Evolutionary conservation across 2,797 vertebrate genomes (phyloP).

Genomic region (Loris lydekkerianus): DNA sequence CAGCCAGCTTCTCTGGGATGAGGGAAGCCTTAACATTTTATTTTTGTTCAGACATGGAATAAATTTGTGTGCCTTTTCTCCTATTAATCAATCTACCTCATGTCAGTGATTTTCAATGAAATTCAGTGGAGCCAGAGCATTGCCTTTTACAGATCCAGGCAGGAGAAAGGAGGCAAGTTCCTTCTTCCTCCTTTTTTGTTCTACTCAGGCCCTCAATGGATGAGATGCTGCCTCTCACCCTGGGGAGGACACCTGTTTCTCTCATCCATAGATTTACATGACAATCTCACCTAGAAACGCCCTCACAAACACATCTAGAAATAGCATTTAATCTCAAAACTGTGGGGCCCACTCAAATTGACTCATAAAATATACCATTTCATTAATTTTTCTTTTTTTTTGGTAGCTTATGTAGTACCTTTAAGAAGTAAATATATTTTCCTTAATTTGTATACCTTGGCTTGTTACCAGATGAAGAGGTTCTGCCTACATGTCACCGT

Average conservation of each 20-base stretch:
- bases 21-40: no score
- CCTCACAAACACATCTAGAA: background rate
- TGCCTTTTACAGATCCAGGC: background rate
- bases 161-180: background rate
- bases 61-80: background rate
- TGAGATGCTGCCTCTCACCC: fast-evolving
- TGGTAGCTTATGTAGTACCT: background rate
- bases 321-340: background rate
- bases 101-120: background rate
- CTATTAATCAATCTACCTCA: background rate
- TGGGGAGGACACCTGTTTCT: no score
- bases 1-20: no score
- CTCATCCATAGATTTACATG: background rate
- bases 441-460: background rate
- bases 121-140: background rate
- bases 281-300: background rate
- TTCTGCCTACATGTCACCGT: no score
- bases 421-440: background rate
- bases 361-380: background rate
- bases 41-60: background rate
- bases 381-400: background rate
- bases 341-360: background rate
- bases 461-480: no score
- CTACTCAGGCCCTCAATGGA: background rate
- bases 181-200: background rate